Evolutionary conservation across 2,113 vertebrate genomes (phyloP).

Genomic region (Verasper variegatus): DNA sequence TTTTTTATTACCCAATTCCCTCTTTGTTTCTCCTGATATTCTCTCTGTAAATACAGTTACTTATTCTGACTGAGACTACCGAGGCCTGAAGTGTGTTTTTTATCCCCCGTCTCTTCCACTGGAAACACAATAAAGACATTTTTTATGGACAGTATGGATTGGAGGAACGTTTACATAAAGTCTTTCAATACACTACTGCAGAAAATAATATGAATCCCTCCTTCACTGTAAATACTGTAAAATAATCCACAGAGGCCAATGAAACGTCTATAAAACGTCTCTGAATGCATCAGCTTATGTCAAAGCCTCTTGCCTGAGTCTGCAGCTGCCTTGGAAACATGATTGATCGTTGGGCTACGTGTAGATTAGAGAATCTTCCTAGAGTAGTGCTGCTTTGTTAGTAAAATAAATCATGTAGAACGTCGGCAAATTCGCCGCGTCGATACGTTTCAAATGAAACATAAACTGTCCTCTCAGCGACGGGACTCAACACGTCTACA

Average conservation of each 20-base stretch:
- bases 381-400: slow-evolving; percentile 48
- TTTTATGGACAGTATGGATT: not conserved
- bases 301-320: slow-evolving; percentile 31
- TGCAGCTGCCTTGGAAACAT: slow-evolving; percentile 57
- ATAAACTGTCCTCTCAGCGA: slow-evolving; percentile 40
- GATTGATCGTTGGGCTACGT: slow-evolving; percentile 34
- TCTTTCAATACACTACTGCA: not conserved
- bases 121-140: rapidly evolving
- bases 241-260: slow-evolving; percentile 3
- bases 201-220: not conserved
- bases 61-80: not conserved
- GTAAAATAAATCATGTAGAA: slow-evolving; percentile 65
- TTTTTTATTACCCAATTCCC: too few species aligned
- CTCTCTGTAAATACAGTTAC: not conserved
- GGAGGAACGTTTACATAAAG: not conserved
- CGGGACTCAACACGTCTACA: not conserved
- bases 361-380: slow-evolving; percentile 35
- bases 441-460: slow-evolving; percentile 54
- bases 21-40: too few species aligned
- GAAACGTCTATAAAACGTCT: not conserved
- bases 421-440: slow-evolving; percentile 35
- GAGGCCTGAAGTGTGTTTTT: not conserved
- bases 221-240: not conserved
- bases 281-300: not conserved
- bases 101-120: not conserved